These are phyloP conservation scores for Hofmannophila pseudospretella DNA, from an alignment of 2,888 invertebrate genomes.

Conservation along the genomic window DNA sequence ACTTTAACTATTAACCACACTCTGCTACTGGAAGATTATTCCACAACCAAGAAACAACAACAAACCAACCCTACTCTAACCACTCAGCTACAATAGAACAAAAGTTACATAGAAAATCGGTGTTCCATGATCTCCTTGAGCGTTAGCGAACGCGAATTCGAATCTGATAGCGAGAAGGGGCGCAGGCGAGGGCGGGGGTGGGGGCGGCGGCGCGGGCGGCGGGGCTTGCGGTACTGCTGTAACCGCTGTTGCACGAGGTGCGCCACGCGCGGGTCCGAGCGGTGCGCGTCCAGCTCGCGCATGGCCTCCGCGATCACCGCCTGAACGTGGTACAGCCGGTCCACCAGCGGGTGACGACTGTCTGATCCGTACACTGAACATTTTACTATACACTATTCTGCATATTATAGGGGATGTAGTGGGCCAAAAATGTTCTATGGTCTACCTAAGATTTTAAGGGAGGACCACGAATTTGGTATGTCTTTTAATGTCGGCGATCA, in stretches of 20 bases:
- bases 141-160: too few relatives aligned
- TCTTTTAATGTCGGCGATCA: too few relatives aligned
- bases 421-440: too few relatives aligned
- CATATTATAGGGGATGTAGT: too few relatives aligned
- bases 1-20: too few relatives aligned
- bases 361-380: conserved; percentile 47
- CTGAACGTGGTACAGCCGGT: conserved; percentile 50
- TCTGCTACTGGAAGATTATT: too few relatives aligned
- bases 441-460: too few relatives aligned
- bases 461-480: too few relatives aligned
- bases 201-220: neutral
- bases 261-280: conserved; percentile 45
- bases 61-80: too few relatives aligned
- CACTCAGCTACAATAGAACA: too few relatives aligned
- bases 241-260: conserved; percentile 26
- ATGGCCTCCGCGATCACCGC: conserved; percentile 32
- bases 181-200: neutral
- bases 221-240: neutral
- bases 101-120: neutral
- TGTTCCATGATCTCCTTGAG: neutral
- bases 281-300: conserved; percentile 31
- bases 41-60: too few relatives aligned
- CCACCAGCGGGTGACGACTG: conserved; percentile 60
- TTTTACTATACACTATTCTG: conserved; percentile 30
- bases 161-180: too few relatives aligned